Evolutionary conservation across 2,888 invertebrate species (phyloP), one percentile per base, ranked within the genome.

Genomic region (Calliopum simillimum): DNA sequence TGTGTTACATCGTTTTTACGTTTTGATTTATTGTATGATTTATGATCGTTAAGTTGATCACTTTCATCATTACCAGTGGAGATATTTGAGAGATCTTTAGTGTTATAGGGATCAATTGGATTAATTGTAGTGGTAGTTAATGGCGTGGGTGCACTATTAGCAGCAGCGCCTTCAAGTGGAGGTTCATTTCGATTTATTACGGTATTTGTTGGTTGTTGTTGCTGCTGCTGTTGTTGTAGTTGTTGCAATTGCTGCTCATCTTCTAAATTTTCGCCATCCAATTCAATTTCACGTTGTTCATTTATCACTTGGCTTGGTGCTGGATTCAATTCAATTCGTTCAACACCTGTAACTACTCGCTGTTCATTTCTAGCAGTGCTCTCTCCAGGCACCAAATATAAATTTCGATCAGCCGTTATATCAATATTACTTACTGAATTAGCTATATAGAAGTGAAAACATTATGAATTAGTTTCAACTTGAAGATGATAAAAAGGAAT

Each of bases 251-350:
- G 64, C 44, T 75, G 76, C 44, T 83, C 81, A 77, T 86, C 86
- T 73, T 86, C 86, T n/a, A 86, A 73, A 79, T 90, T 90, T 78
- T 90, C 90, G 0, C 90, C 90, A 76, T 90, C 90, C 84, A 90
- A 86, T 53, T 87, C 88, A 13, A 89, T 82, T 78, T 90, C 90
- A 46, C 90, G 84, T 73, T 88, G 89, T 65, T 85, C 85, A 0
- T 77, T 76, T 2, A 72, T 75, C 4, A 77, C 75, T 71, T 86
- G 78, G 55, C 73, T 64, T 12, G 72, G 64, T 8, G 75, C 55
- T 25, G 58, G 63, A 58, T 70, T 19, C 61, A 68, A 70, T 14
- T 59, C 49, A 4, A 71, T 86, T 73, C 85, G 88, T 73, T 90
- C 90, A 5, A 89, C 82, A 0, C 90, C 90, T 0, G 89, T 89